Evolutionary conservation across 1,140 invertebrate genomes (phyloP), one percentile per base, ranked within the genome.

Genomic region (Drosophila arawakana): DNA sequence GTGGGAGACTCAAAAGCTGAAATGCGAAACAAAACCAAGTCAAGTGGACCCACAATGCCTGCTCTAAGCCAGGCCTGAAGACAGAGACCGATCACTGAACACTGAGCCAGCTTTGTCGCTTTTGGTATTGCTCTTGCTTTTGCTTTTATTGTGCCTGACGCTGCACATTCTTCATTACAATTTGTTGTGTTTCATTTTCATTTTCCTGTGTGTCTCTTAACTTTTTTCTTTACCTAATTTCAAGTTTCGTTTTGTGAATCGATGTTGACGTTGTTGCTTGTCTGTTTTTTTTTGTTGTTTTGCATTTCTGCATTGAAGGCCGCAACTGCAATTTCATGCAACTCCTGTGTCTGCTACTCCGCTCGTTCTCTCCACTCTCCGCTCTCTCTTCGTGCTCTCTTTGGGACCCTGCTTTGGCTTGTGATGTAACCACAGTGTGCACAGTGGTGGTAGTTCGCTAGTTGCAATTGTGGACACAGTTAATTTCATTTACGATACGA

Each of bases 91-190:
- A 18, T 13, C 46, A 46, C 15, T 15, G 15, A 15, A 1, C 15
- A 15, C 13, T 18, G 41, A 13, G 41, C 21, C 11, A 43, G 47
- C 60, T 65, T 43, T 43, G 9, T 25, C 21, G 39, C 41, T 46
- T 8, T 10, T 37, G 35, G 39, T 30, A 15, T 21, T 15, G 13
- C 13, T 11, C 52, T 68, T 77, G 69, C 2, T 37, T 1, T 37
- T 39, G 57, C 66, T 74, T 52, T 75, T 58, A 71, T 69, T 73
- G 74, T 46, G 34, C 44, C 54, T 80, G 80, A 76, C 80, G 74
- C 70, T 88, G 85, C 84, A 81, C 84, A 89, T 89, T 89, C 84
- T 89, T 89, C 81, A 84, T 84, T 74, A 65, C 25, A 30, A 30
- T 30, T 30, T 58, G 78, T 73, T 69, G 60, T 49, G 37, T 68